Evolutionary conservation across 1,140 invertebrate genomes (phyloP).

Genomic region (Ladona fulva): DNA sequence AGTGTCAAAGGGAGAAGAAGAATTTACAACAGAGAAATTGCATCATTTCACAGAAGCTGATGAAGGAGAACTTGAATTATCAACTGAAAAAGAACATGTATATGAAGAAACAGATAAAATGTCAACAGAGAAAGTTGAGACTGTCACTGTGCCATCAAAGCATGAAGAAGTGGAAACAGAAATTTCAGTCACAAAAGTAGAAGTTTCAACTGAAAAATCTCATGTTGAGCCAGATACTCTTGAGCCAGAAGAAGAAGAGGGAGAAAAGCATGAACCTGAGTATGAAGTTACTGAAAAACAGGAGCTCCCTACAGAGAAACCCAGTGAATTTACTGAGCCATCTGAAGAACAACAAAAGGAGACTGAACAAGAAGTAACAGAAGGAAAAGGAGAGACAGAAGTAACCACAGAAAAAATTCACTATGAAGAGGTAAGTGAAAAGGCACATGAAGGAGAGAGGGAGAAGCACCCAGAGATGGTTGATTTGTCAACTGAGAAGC

Average conservation of each 20-base stretch:
- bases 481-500: constrained; percentile 13
- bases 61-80: neutral
- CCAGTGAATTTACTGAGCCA: neutral
- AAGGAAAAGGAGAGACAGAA: constrained; percentile 16
- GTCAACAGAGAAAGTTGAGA: constrained; percentile 15
- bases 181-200: neutral
- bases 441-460: neutral
- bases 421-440: neutral
- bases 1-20: constrained; percentile 19
- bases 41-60: constrained; percentile 18
- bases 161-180: constrained; percentile 21
- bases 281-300: constrained; percentile 16
- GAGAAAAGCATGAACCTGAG: constrained; percentile 13
- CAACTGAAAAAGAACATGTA: constrained; percentile 20
- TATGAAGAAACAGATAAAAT: neutral
- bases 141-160: constrained; percentile 16
- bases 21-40: neutral
- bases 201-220: neutral
- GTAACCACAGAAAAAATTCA: neutral
- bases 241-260: constrained; percentile 16
- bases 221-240: neutral
- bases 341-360: constrained; percentile 16
- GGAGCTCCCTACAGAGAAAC: constrained; percentile 10
- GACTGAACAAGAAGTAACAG: constrained; percentile 17
- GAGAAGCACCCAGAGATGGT: neutral